phyloP scores from a whole-genome alignment of 2,888 invertebrate species.

The Megaustenia siamemsis region DNA sequence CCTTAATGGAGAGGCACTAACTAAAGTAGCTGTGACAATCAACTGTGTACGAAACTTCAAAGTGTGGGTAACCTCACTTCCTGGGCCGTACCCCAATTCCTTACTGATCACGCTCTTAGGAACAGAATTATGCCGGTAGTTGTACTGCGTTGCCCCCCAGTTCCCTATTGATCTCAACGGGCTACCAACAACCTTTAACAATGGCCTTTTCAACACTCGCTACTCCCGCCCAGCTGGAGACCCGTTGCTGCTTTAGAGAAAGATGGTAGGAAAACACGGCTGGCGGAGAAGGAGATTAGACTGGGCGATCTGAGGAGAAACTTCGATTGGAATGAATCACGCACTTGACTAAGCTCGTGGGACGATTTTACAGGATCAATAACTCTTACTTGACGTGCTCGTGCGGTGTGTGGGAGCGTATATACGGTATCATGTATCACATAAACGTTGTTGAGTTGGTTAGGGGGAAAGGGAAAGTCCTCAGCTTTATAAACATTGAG shows the following conservation, averaged over 20 bases:
- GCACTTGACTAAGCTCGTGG: slow-evolving; percentile 18
- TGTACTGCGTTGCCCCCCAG: neutral
- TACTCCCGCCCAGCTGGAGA: neutral
- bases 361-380: slow-evolving; percentile 24
- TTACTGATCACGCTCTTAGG: neutral
- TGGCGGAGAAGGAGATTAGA: slow-evolving; percentile 9
- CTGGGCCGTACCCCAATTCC: neutral
- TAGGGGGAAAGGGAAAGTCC: too few relatives aligned
- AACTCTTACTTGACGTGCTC: neutral
- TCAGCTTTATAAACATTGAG: too few relatives aligned
- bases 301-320: neutral
- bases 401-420: neutral
- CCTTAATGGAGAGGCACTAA: too few relatives aligned
- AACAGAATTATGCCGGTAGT: neutral
- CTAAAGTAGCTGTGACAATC: too few relatives aligned
- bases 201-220: slow-evolving; percentile 7
- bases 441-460: too few relatives aligned
- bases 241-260: neutral
- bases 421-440: too few relatives aligned
- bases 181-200: neutral
- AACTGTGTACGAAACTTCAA: neutral
- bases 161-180: neutral
- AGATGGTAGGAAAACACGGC: neutral
- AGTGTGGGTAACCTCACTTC: neutral
- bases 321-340: slow-evolving; percentile 37